phyloP scores from a whole-genome alignment of 2,797 vertebrate species.

The Parauchenoglanis punctatus region DNA sequence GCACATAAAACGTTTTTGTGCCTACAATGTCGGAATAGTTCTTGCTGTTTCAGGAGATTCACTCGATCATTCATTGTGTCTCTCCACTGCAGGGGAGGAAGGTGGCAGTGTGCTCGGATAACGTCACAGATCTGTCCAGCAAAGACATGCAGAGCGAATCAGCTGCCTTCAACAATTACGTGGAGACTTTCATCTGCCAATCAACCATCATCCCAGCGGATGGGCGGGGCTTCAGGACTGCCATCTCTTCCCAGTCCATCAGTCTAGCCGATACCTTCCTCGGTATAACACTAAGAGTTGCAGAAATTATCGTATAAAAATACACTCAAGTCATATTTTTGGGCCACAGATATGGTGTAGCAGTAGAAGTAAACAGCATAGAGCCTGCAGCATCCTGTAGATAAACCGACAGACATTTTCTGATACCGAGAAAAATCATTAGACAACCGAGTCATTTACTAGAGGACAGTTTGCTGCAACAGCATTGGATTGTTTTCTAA shows the following conservation, averaged over 20 bases:
- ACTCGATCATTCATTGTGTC: not conserved
- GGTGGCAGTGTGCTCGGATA: constrained; percentile 89
- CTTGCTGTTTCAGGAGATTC: not conserved
- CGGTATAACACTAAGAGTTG: constrained; percentile 69
- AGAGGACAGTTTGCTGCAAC: constrained; percentile 10
- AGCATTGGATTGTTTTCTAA: not conserved
- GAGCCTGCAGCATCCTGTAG: not conserved
- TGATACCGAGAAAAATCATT: not conserved
- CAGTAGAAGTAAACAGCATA: not conserved
- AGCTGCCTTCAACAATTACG: constrained; percentile 81
- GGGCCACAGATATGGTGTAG: not conserved
- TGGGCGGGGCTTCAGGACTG: constrained; percentile 91
- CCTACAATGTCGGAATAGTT: not conserved
- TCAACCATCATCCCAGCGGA: constrained; percentile 95
- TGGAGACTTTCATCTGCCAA: constrained; percentile 92
- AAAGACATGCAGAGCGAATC: constrained; percentile 84
- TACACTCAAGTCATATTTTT: not conserved
- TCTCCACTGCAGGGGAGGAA: constrained; percentile 74
- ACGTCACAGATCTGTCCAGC: constrained; percentile 89
- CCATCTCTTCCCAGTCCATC: constrained; percentile 93
- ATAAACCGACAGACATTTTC: not conserved
- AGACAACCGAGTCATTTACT: not conserved
- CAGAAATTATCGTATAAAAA: not conserved
- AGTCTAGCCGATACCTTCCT: constrained; percentile 92
- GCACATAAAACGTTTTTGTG: not conserved